phyloP scores from a whole-genome alignment of 2,888 invertebrate species.

The Drosophila phalerata region DNA sequence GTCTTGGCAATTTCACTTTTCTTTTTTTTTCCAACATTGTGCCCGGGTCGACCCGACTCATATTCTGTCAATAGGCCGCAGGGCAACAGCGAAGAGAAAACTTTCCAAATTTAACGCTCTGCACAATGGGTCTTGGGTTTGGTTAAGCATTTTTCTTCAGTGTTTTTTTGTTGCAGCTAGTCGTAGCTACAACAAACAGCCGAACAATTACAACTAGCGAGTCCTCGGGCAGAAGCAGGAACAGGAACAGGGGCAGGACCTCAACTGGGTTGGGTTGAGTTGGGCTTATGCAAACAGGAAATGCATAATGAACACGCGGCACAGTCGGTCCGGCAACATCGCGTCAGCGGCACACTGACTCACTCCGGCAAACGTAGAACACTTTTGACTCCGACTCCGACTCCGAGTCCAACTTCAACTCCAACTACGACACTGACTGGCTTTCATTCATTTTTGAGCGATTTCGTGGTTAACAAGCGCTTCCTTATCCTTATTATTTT shows the following conservation, averaged over 20 bases:
- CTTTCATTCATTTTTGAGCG: constrained; percentile 75
- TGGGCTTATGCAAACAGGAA: constrained; percentile 77
- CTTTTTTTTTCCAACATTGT: background rate
- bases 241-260: constrained; percentile 25
- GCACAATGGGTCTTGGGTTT: constrained; percentile 63
- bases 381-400: constrained; percentile 44
- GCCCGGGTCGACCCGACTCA: constrained; percentile 32
- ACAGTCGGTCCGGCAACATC: constrained; percentile 43
- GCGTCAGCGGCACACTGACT: constrained; percentile 63
- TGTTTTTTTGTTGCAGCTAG: constrained; percentile 13
- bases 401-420: constrained; percentile 12
- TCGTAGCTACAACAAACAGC: constrained; percentile 51
- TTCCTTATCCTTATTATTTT: constrained; percentile 83
- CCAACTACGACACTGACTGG: constrained; percentile 29
- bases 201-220: constrained; percentile 74
- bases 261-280: constrained; percentile 22
- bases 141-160: constrained; percentile 16
- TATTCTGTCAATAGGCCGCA: constrained; percentile 72
- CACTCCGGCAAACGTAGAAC: constrained; percentile 38
- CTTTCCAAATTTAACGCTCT: constrained; percentile 79
- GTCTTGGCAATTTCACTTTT: constrained; percentile 68
- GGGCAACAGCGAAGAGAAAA: constrained; percentile 55
- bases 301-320: constrained; percentile 77
- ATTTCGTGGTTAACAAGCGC: constrained; percentile 81
- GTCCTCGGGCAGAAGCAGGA: constrained; percentile 45